Conservation (phyloP, 1,140 invertebrate genomes). For the Homalodisca vitripennis region DNA sequence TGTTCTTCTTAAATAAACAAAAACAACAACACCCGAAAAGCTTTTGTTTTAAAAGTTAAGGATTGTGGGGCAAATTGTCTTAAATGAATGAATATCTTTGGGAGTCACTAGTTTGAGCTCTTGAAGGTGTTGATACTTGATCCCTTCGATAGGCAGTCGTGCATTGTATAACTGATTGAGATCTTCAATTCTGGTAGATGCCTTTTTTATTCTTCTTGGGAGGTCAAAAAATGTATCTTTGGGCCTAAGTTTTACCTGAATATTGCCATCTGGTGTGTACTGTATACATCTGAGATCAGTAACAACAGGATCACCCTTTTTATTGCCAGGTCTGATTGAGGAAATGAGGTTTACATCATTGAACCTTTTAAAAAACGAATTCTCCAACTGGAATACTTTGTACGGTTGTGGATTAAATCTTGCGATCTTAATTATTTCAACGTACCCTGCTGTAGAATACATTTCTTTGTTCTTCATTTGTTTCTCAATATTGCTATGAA, state of each 20-base stretch:
- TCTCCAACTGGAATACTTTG: conserved; percentile 30
- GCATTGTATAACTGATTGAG: conserved; percentile 11
- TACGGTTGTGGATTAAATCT: conserved; percentile 32
- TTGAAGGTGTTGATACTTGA: conserved; percentile 28
- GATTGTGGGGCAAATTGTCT: conserved; percentile 30
- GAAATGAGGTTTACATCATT: conserved; percentile 1
- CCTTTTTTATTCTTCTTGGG: conserved; percentile 17
- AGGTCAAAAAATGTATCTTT: conserved; percentile 19
- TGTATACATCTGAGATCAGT: conserved; percentile 34
- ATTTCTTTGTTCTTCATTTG: conserved; percentile 32
- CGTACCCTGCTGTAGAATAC: conserved; percentile 35
- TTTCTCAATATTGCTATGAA: conserved; percentile 1
- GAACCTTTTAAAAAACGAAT: conserved; percentile 35
- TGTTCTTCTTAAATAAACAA: too few relatives aligned
- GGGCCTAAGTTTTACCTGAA: conserved; percentile 34
- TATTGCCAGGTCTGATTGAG: conserved; percentile 34
- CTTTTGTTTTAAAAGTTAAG: too few relatives aligned
- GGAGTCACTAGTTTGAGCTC: conserved; percentile 28
- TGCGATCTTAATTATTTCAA: conserved; percentile 29
- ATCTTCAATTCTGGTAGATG: conserved; percentile 4
- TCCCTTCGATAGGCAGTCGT: conserved; percentile 32
- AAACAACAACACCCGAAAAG: too few relatives aligned
- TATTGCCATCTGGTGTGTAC: conserved; percentile 34
- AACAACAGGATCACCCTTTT: conserved; percentile 33
- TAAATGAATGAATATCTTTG: conserved; percentile 23